Evolutionary conservation across 2,888 invertebrate genomes (phyloP).

Genomic region (Pogonocherus hispidulus): DNA sequence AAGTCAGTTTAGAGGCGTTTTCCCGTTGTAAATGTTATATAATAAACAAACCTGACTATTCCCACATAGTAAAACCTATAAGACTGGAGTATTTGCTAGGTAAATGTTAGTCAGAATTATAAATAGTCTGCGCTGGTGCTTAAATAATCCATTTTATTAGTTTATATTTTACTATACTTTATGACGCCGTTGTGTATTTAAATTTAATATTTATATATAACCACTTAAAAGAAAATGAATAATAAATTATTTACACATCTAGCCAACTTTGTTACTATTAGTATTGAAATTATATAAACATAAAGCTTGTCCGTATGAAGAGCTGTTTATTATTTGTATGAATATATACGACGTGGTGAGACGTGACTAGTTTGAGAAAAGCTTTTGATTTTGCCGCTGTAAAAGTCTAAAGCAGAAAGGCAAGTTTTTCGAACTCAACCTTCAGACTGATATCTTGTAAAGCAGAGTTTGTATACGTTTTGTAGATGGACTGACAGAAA

Average conservation of each 20-base stretch:
- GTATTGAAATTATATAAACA: constrained; percentile 40
- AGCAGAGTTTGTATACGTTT: constrained; percentile 29
- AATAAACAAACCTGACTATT: neutral
- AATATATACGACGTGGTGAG: constrained; percentile 43
- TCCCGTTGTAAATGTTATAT: too few species aligned
- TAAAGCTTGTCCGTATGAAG: constrained; percentile 38
- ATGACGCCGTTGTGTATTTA: constrained; percentile 19
- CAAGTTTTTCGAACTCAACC: constrained; percentile 38
- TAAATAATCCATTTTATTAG: constrained; percentile 21
- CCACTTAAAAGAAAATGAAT: constrained; percentile 27
- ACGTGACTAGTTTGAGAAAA: constrained; percentile 48
- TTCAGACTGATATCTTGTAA: constrained; percentile 37
- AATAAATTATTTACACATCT: constrained; percentile 36
- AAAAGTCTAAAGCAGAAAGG: constrained; percentile 37
- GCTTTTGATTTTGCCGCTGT: constrained; percentile 48
- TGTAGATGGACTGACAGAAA: constrained; percentile 37
- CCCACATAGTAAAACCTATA: neutral
- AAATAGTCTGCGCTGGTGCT: constrained; percentile 12
- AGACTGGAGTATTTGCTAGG: neutral
- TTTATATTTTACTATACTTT: constrained; percentile 22
- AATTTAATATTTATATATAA: constrained; percentile 26
- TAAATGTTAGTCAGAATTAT: constrained; percentile 3
- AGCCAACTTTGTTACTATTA: constrained; percentile 36
- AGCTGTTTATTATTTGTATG: constrained; percentile 44
- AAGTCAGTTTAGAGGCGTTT: too few species aligned